Evolutionary conservation across 2,888 invertebrate genomes (phyloP).

Genomic region (Lepidochrysops patricia): DNA sequence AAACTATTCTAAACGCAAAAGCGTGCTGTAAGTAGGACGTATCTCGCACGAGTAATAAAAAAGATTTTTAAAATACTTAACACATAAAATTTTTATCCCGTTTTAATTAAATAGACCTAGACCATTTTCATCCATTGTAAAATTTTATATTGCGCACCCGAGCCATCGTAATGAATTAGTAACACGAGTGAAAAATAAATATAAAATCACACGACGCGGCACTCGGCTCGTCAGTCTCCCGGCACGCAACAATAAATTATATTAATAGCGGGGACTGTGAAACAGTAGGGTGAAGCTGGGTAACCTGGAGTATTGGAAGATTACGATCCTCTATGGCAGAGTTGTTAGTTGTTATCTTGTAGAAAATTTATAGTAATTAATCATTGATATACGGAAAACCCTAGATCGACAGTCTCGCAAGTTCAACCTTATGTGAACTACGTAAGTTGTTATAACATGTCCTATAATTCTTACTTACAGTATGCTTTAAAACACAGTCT

Average conservation of each 20-base stretch:
- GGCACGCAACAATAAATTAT: not conserved
- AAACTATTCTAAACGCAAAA: no score
- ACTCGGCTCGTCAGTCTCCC: not conserved
- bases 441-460: no score
- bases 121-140: not conserved
- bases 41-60: no score
- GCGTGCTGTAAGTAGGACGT: no score
- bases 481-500: no score
- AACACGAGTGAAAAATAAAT: not conserved
- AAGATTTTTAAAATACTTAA: no score
- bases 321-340: not conserved
- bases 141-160: not conserved
- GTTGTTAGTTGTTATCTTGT: not conserved
- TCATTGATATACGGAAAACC: no score
- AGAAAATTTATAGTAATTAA: no score
- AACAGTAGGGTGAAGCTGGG: not conserved
- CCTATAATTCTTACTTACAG: no score
- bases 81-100: not conserved
- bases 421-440: no score
- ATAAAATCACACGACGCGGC: not conserved
- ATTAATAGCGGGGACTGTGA: not conserved
- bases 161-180: slow-evolving; percentile 1
- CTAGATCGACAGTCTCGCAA: no score
- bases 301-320: not conserved
- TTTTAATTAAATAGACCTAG: not conserved